Percentiles rank a stretch among this genome's conserved stretches.
phyloP scores from a whole-genome alignment of 2,888 invertebrate species.

The Ecdyonurus torrentis region DNA sequence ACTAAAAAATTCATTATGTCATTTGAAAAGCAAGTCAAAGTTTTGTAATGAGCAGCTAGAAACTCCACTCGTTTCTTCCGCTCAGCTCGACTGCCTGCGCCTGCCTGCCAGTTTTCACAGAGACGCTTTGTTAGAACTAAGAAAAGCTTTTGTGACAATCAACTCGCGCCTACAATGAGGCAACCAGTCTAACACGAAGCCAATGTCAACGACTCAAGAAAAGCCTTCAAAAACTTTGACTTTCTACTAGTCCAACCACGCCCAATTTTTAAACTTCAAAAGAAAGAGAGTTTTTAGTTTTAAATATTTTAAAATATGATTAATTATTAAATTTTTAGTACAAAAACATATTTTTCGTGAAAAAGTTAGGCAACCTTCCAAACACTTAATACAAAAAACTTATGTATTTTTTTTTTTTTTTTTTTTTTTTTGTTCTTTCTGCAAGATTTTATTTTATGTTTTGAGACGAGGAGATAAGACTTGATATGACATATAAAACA shows the following conservation, averaged over 20 bases:
- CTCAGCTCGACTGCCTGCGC: not conserved
- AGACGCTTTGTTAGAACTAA: not conserved
- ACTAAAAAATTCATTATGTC: not conserved
- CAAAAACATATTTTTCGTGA: too few species aligned
- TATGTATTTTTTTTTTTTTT: too few species aligned
- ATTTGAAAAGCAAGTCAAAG: not conserved
- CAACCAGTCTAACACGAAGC: not conserved
- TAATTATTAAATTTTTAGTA: not conserved
- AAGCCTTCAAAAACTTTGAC: not conserved
- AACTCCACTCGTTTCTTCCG: too few species aligned
- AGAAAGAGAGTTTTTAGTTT: not conserved
- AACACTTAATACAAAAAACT: not conserved
- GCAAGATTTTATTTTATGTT: too few species aligned
- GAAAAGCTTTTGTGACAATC: not conserved
- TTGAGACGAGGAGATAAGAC: not conserved
- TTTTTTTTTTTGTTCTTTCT: too few species aligned
- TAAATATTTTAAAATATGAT: not conserved
- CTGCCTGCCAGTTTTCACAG: too few species aligned
- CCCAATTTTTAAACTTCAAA: too few species aligned
- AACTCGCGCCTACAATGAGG: not conserved
- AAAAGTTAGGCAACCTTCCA: not conserved
- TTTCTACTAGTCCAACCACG: not conserved
- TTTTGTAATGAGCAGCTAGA: not conserved
- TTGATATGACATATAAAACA: not conserved
- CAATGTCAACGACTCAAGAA: not conserved